Base-by-base conservation (phyloP, 2,113 vertebrate species). In the Gobio gobio region DNA sequence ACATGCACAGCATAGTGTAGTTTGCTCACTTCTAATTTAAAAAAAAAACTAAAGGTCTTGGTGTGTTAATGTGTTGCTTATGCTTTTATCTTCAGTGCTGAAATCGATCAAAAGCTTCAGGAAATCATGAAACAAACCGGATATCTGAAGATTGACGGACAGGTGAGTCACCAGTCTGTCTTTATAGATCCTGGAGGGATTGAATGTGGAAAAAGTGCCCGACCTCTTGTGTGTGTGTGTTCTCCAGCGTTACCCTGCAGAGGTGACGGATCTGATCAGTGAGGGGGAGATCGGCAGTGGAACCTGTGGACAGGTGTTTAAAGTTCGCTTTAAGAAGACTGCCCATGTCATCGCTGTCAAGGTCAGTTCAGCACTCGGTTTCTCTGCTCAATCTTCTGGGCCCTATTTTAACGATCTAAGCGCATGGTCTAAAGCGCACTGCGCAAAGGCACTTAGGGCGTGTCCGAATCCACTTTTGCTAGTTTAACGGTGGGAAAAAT, bases 81-180 rank as follows among this genome's bases (percentile, higher is more conserved):
- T 24, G 58, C 18, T 83, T 70, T 72, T 10, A 6, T 58, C 66
- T 29, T 58, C 89, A 98, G 97, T 94, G 96, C 96, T 5, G 97
- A 98, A 92, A 97, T 98, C 26, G 97, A 98, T 89, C 97, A 97
- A 93, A 98, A 98, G 90, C 91, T 98, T 76, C 97, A 98, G 90
- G 97, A 98, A 90, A 98, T 98, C 86, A 98, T 98, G 96, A 98
- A 97, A 89, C 97, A 98, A 93, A 98, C 97, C 0, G 97, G 97
- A 47, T 98, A 97, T 88, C 94, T 98, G 73, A 97, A 96, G 89
- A 97, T 98, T 0, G 97, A 97, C 3, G 97, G 97, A 74, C 96
- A 98, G 97, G 97, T 98, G 89, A 94, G 95, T 2, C 26, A 4
- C 14, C 20, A 20, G 5, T 12, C 40, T 22, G 45, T 33, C 22